Conservation (phyloP, 2,888 invertebrate species). For the Drosophila ochracea region DNA sequence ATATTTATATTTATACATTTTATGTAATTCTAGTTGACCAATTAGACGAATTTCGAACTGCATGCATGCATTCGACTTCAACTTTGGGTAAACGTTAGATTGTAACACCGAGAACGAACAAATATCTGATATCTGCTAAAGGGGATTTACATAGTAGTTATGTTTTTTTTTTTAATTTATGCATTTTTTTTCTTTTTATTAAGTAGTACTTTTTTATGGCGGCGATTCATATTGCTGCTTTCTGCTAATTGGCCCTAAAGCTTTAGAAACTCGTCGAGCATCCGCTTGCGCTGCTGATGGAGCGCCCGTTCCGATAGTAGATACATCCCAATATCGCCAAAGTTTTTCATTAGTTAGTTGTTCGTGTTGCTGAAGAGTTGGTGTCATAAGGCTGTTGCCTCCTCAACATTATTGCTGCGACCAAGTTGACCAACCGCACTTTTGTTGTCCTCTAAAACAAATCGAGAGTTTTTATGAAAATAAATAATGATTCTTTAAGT, state of each 20-base stretch:
- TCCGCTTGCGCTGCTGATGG: constrained; percentile 74
- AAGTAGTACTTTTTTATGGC: constrained; percentile 6
- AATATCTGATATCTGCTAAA: constrained; percentile 76
- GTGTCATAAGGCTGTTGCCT: constrained; percentile 85
- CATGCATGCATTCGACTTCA: constrained; percentile 21
- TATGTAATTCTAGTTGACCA: constrained; percentile 60
- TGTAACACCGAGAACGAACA: constrained; percentile 74
- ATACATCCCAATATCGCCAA: constrained; percentile 79
- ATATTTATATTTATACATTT: constrained; percentile 64
- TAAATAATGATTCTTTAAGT: too few relatives aligned
- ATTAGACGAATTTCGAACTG: constrained; percentile 28
- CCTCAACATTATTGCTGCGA: constrained; percentile 78
- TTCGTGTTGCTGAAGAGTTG: constrained; percentile 83
- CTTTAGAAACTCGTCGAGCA: constrained; percentile 77
- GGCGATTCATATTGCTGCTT: constrained; percentile 12
- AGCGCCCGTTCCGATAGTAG: constrained; percentile 72
- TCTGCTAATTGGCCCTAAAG: constrained; percentile 43
- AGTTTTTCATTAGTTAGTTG: constrained; percentile 83
- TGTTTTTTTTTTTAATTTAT: neutral
- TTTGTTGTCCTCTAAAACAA: constrained; percentile 75
- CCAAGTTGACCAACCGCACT: constrained; percentile 58
- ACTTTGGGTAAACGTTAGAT: constrained; percentile 52
- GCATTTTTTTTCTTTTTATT: neutral
- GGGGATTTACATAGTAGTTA: constrained; percentile 37
- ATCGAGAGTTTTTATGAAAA: neutral